Evolutionary conservation across 2,888 invertebrate species (phyloP), one percentile per base, ranked within the genome.

Genomic region (Heliconius ethilla): DNA sequence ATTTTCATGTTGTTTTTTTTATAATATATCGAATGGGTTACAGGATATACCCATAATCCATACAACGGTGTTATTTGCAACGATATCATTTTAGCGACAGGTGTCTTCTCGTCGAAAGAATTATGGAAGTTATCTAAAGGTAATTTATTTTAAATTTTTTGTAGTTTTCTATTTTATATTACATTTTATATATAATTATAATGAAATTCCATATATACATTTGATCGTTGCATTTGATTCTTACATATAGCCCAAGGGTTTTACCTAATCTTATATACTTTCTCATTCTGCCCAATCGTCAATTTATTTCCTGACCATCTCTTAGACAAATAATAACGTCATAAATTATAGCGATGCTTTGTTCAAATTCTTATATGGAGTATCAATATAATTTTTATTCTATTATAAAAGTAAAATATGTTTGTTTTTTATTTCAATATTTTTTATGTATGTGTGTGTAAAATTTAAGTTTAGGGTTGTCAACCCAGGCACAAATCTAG

Each of bases 41-140:
- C 96, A 97, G 97, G 97, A 94, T 97, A 97, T 95, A 96, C 96
- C 90, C 98, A 98, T 96, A 99, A 99, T 96, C 98, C 98, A 91
- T 99, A 99, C 96, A 99, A 99, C 95, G 98, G 98, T 92, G 98
- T 99, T 93, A 97, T 99, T 95, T 98, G 98, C 96, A 99, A 99
- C 96, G 99, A 99, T 96, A 99, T 99, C 94, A 99, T 99, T 95
- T 97, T 99, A 96, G 99, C 99, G 90, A 99, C 99, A 89, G 99
- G 99, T 92, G 99, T 99, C 94, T 99, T 99, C 97, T 99, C 99
- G 88, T 99, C 99, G 89, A 98, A 98, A 96, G 99, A 99, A 96
- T 97, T 99, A 94, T 98, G 99, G 97, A 98, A 98, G 95, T 96
- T 99, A 92, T 99, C 99, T 89, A 98, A 98, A 98, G 97, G 98